Conservation (phyloP, 64 coral and sea anemone species). For the Montipora sp. region DNA sequence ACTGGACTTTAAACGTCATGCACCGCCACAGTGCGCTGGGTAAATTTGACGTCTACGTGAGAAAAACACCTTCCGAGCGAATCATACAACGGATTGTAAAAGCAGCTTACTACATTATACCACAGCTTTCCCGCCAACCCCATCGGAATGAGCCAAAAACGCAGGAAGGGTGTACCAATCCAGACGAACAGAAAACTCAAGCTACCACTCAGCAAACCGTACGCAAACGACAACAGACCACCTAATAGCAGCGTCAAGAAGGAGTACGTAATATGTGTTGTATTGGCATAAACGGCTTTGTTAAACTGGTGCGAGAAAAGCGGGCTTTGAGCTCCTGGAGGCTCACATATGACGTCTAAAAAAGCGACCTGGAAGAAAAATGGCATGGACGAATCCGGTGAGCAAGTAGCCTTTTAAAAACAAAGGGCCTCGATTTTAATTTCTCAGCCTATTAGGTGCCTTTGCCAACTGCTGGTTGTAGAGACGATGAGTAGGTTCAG, state of each 20-base stretch:
- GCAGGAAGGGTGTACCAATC: not conserved
- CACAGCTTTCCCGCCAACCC: not conserved
- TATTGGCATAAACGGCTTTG: not conserved
- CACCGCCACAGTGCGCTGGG: not conserved
- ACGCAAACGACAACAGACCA: not conserved
- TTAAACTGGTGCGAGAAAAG: conserved; percentile 16
- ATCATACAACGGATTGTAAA: not conserved
- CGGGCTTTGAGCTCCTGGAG: conserved; percentile 2
- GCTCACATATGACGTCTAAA: conserved; percentile 32
- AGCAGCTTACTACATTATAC: not conserved
- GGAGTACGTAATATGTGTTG: not conserved
- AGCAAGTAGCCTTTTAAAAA: too few species aligned
- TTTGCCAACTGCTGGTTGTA: too few species aligned
- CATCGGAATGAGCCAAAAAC: not conserved
- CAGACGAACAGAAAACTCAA: not conserved
- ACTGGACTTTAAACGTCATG: not conserved
- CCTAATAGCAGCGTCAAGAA: not conserved
- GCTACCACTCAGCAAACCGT: not conserved
- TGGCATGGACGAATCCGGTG: too few species aligned
- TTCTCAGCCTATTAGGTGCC: too few species aligned
- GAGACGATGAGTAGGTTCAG: too few species aligned
- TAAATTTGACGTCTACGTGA: conserved; percentile 1
- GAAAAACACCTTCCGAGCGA: conserved; percentile 16
- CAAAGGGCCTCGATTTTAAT: too few species aligned
- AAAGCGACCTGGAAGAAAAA: conserved; percentile 1